Evolutionary conservation across 1,140 invertebrate genomes (phyloP), one percentile per base, ranked within the genome.

Genomic region (Triops longicaudatus): DNA sequence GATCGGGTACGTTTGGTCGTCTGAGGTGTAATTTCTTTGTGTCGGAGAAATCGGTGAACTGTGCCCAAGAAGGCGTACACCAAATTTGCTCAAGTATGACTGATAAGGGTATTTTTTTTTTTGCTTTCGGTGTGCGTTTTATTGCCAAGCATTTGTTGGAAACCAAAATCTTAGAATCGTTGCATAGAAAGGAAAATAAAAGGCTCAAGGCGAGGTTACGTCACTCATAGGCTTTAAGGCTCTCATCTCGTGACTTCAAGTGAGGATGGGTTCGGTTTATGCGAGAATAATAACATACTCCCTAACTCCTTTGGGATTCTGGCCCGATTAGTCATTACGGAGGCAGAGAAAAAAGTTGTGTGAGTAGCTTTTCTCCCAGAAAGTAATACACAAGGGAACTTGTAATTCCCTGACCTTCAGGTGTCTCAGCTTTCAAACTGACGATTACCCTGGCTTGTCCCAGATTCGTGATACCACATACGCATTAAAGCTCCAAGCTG

Each of bases 391-490:
- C 14, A 63, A 0, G 6, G 22, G 14, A 17, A 63, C 17, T 6
- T 14, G 17, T 63, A n/a, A n/a, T 63, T n/a, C 50, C 7, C 50
- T 22, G 50, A 63, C 50, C 50, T 63, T 10, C n/a, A 37, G 10
- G 14, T 63, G 50, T 63, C 50, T 63, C 50, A 22, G 50, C 50
- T 63, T 63, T 6, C 50, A 63, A 17, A 9, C 50, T 63, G 50
- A 9, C 14, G 50, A 63, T n/a, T 63, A 63, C 50, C 50, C 5
- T 14, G 50, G 1, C 14, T 22, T 63, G 50, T 63, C 50, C 50
- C 50, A 63, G 50, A n/a, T 63, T 63, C 50, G 50, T 63, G 14
- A 63, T 63, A 63, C 50, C 50, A 63, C 50, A 63, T 17, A 63
- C 17, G 50, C 50, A 63, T 9, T 9, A 22, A 63, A 63, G 50